Conservation (phyloP, 2,888 invertebrate genomes). For the Athalia circularis region DNA sequence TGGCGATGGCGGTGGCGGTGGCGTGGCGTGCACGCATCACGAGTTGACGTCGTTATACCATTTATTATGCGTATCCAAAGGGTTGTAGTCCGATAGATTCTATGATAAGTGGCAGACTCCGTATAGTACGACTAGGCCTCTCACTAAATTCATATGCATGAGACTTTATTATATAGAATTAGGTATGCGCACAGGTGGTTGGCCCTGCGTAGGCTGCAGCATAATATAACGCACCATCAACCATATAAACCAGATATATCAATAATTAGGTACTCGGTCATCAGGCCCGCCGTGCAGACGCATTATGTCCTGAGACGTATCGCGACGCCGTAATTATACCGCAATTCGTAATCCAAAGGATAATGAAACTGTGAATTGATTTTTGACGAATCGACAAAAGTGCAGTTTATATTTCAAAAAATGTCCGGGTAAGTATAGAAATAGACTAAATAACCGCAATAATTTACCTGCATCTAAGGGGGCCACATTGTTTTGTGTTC, state of each 20-base stretch:
- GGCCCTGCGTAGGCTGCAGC: conserved; percentile 58
- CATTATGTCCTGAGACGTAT: too few relatives aligned
- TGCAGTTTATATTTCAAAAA: too few relatives aligned
- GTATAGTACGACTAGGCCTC: conserved; percentile 54
- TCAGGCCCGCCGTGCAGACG: too few relatives aligned
- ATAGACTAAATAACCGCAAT: too few relatives aligned
- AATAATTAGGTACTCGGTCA: not conserved
- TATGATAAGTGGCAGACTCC: conserved; percentile 64
- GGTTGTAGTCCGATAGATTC: conserved; percentile 65
- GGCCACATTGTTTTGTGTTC: too few relatives aligned
- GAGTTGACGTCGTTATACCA: not conserved
- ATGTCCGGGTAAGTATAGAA: too few relatives aligned
- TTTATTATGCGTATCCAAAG: conserved; percentile 60
- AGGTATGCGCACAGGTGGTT: conserved; percentile 73
- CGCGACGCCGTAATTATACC: too few relatives aligned
- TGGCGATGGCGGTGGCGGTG: not conserved
- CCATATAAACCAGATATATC: not conserved
- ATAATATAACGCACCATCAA: not conserved
- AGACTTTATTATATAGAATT: conserved; percentile 72
- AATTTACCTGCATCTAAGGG: too few relatives aligned
- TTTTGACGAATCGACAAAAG: too few relatives aligned
- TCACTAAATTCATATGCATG: conserved; percentile 70
- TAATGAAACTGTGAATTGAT: too few relatives aligned
- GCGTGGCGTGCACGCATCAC: too few relatives aligned
- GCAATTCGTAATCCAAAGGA: too few relatives aligned